Evolutionary conservation across 2,797 vertebrate species (phyloP).

Genomic region (Hipposideros larvatus): DNA sequence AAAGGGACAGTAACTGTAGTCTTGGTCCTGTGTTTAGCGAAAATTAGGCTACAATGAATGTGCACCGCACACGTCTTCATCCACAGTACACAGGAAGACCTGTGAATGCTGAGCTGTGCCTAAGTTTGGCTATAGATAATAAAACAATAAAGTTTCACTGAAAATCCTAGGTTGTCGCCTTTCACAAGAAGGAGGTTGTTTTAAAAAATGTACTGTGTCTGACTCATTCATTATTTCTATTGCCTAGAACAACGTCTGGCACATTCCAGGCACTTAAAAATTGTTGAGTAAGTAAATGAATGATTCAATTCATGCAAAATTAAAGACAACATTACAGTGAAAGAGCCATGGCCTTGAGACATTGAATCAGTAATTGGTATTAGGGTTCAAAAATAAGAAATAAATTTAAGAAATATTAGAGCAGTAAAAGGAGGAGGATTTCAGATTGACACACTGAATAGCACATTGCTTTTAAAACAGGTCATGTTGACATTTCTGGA

Average conservation of each 20-base stretch:
- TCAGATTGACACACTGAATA: not conserved
- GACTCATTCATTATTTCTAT: not conserved
- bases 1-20: no score
- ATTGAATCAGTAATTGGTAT: not conserved
- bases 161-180: not conserved
- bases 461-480: constrained; percentile 7
- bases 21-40: not conserved
- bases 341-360: not conserved
- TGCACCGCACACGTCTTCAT: not conserved
- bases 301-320: not conserved
- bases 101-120: not conserved
- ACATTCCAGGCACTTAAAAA: not conserved
- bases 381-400: not conserved
- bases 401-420: not conserved
- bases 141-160: not conserved
- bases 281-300: not conserved
- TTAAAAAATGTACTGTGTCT: not conserved
- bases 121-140: not conserved
- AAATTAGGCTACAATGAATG: not conserved
- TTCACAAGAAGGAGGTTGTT: not conserved
- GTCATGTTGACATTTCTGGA: not conserved
- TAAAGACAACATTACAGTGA: not conserved
- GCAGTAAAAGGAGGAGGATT: not conserved
- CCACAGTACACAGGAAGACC: not conserved
- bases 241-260: not conserved